Percentiles rank a stretch among this genome's conserved stretches.
phyloP scores from a whole-genome alignment of 2,797 vertebrate species.

The Valencia hispanica region DNA sequence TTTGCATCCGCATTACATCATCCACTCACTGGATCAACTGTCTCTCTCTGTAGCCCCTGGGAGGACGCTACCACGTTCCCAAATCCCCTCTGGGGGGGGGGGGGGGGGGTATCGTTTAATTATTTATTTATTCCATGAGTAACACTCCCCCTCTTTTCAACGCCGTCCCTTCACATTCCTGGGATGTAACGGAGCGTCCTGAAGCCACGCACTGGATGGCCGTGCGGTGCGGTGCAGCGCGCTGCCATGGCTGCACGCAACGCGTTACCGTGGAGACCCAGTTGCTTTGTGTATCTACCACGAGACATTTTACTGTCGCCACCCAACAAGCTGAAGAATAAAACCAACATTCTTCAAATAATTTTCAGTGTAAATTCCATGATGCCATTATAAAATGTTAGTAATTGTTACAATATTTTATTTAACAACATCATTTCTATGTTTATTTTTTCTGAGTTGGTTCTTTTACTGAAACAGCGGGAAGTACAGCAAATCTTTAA shows the following conservation, averaged over 20 bases:
- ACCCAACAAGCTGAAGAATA: too few species aligned
- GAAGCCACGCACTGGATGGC: conserved; percentile 18
- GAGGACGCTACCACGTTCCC: conserved; percentile 20
- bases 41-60: conserved; percentile 21
- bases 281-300: conserved; percentile 30
- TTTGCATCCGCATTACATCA: conserved; percentile 62
- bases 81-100: conserved; percentile 11
- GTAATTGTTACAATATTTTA: background rate
- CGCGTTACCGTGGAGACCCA: conserved; percentile 58
- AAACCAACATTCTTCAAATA: background rate
- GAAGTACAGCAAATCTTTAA: background rate
- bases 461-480: background rate
- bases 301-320: background rate
- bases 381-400: background rate
- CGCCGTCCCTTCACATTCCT: conserved; percentile 44
- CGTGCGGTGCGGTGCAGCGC: conserved; percentile 53
- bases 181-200: conserved; percentile 44
- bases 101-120: conserved; percentile 29
- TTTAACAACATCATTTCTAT: background rate
- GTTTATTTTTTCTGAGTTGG: background rate
- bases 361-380: background rate
- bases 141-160: conserved; percentile 16
- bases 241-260: conserved; percentile 66
- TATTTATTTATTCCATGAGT: conserved; percentile 8
- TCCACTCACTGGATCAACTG: conserved; percentile 8